Evolutionary conservation across 2,888 invertebrate species (phyloP), one percentile per base, ranked within the genome.

Genomic region (Phalera bucephala): DNA sequence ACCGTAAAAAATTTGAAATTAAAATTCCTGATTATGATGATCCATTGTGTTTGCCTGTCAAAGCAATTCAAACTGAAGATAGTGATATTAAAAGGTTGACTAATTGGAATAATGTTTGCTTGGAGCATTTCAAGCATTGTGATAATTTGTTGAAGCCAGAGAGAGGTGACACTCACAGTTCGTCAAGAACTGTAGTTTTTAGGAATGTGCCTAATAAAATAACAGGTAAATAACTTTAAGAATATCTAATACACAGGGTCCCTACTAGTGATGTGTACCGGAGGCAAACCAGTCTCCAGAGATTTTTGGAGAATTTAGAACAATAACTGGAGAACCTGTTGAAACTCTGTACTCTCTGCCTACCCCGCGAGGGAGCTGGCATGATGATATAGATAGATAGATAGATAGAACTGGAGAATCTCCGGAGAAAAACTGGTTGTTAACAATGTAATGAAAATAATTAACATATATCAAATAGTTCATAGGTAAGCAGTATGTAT

Each of bases 11-110:
- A 9, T 43, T 68, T 11, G 64, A 72, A 12, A 76, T 86, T 17
- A 56, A 57, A 5, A 78, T 89, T 1, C 88, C 87, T 0, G 87
- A 89, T 34, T 87, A 78, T 22, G 82, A 82, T 1, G 88, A 89
- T 35, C 84, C 88, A 0, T 37, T 87, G 12, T 88, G 87, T 50
- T 53, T 89, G 35, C 85, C 88, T 0, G 87, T 86, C 0, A 73
- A 74, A 38, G 80, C 80, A 0, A 33, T 80, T 2, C 64, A 54
- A 9, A 52, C 45, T 1, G 67, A 75, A 7, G 59, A 57, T 0
- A 48, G 40, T 36, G 81, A 85, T 34, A 7, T 46, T 2, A 74
- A 69, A 2, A 75, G 71, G 42, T 53, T 85, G 7, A 67, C 53
- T 19, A 74, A 66, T 14, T 89, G 88, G 88, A 89, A 89, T 27